Evolutionary conservation across 2,113 vertebrate species (phyloP).

Genomic region (Puffinus mauretanicus): DNA sequence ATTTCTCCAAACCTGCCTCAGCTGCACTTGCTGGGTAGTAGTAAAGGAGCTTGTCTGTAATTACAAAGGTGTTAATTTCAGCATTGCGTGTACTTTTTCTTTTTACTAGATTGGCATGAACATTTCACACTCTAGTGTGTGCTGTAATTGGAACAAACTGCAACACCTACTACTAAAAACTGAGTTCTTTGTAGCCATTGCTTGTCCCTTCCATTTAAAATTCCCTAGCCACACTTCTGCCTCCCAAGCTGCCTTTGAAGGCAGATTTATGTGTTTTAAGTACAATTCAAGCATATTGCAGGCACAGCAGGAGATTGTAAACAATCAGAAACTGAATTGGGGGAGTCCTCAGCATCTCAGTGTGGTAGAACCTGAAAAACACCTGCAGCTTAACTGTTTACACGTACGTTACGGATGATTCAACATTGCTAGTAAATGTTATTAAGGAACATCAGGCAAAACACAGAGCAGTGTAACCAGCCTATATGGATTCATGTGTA

Average conservation of each 20-base stretch:
- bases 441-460: not conserved
- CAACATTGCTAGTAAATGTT: not conserved
- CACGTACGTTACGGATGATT: not conserved
- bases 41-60: constrained; percentile 60
- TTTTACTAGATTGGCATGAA: constrained; percentile 73
- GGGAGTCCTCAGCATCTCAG: constrained; percentile 60
- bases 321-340: constrained; percentile 73
- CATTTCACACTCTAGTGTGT: constrained; percentile 69
- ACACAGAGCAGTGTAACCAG: not conserved
- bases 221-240: constrained; percentile 67
- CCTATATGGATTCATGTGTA: not conserved
- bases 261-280: constrained; percentile 80
- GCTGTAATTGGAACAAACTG: constrained; percentile 76
- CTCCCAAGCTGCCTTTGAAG: constrained; percentile 80
- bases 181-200: constrained; percentile 50
- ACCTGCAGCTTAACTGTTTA: not conserved
- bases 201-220: constrained; percentile 67
- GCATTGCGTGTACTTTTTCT: constrained; percentile 69
- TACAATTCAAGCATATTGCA: constrained; percentile 72
- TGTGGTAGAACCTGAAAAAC: constrained; percentile 32
- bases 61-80: constrained; percentile 73
- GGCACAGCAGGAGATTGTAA: constrained; percentile 77
- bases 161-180: constrained; percentile 67
- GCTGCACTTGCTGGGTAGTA: constrained; percentile 2
- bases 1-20: not conserved